A percentile compares a stretch with the other conserved stretches of the same genome.
Evolutionary conservation across 2,797 vertebrate genomes (phyloP).

Genomic region (Cottoperca gobio): DNA sequence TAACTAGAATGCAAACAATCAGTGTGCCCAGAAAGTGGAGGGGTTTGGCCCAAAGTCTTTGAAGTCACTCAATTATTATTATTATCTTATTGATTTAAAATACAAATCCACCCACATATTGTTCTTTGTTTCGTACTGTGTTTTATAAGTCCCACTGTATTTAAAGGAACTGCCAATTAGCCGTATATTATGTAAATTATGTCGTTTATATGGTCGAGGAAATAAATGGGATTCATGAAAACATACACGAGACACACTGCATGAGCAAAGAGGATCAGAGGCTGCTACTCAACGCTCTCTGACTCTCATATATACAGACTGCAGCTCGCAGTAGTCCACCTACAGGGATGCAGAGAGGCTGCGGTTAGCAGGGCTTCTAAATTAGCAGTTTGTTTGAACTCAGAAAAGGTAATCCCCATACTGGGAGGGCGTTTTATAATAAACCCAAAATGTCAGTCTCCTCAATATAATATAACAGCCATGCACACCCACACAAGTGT

Average conservation of each 20-base stretch:
- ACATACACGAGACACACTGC: constrained; percentile 33
- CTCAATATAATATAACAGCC: constrained; percentile 34
- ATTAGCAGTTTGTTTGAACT: constrained; percentile 57
- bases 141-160: constrained; percentile 6
- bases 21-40: background rate
- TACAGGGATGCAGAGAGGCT: constrained; percentile 20
- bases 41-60: constrained; percentile 3
- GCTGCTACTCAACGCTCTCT: constrained; percentile 37
- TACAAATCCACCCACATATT: constrained; percentile 2
- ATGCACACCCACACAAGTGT: constrained; percentile 13
- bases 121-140: background rate
- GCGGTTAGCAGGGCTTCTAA: constrained; percentile 38
- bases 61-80: constrained; percentile 16
- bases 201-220: constrained; percentile 15
- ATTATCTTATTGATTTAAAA: constrained; percentile 24
- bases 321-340: constrained; percentile 47
- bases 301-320: constrained; percentile 32
- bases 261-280: constrained; percentile 49
- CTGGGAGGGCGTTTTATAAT: constrained; percentile 17
- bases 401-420: constrained; percentile 26
- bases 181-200: background rate
- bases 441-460: constrained; percentile 14
- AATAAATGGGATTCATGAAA: constrained; percentile 31
- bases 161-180: constrained; percentile 39
- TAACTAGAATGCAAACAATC: constrained; percentile 5